phyloP scores from a whole-genome alignment of 2,888 invertebrate species.

The Eristalis tenax region DNA sequence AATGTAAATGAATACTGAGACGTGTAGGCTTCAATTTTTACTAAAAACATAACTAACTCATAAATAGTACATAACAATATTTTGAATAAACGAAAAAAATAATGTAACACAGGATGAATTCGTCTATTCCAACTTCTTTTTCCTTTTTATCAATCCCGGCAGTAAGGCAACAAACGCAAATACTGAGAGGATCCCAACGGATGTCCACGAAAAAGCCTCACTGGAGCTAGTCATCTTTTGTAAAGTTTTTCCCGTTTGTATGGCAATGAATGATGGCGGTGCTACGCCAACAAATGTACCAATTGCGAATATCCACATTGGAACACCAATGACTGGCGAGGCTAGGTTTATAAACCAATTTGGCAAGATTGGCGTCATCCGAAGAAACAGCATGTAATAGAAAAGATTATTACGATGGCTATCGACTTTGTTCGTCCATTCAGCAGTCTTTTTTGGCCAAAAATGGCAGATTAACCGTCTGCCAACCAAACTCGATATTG shows the following conservation, averaged over 20 bases:
- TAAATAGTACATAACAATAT: constrained; percentile 48
- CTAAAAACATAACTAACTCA: constrained; percentile 29
- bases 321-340: constrained; percentile 98
- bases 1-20: constrained; percentile 46
- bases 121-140: constrained; percentile 88
- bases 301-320: constrained; percentile 93
- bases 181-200: constrained; percentile 88
- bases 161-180: constrained; percentile 92
- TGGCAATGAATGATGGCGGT: constrained; percentile 98
- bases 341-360: constrained; percentile 96
- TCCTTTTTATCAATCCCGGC: constrained; percentile 92
- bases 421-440: constrained; percentile 92
- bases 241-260: constrained; percentile 98
- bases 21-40: constrained; percentile 6
- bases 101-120: constrained; percentile 1
- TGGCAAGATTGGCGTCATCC: constrained; percentile 98
- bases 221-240: constrained; percentile 94
- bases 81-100: constrained; percentile 8
- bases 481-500: constrained; percentile 95
- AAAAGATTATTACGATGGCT: constrained; percentile 94
- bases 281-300: constrained; percentile 98
- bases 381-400: constrained; percentile 97
- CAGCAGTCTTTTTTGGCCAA: constrained; percentile 92
- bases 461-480: constrained; percentile 91
- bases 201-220: constrained; percentile 93